Base-by-base conservation (phyloP, 30 jellyfish, hydroid and myxozoan species). In the Phacellophora camtschatica region DNA sequence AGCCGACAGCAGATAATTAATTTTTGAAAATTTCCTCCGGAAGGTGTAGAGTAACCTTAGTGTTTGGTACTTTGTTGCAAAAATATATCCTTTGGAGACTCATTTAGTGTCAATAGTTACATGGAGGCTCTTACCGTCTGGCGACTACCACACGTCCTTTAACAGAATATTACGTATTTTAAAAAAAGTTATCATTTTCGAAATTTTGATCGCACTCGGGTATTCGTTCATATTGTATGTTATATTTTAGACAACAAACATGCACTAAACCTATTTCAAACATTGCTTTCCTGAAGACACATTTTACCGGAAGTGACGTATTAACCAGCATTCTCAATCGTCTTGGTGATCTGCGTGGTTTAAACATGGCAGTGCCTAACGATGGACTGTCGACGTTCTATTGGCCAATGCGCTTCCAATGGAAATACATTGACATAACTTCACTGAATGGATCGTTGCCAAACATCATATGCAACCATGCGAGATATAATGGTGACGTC, bases 401-500 rank as follows among this genome's bases (percentile, higher is more conserved):
- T 46, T 93, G 99, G 99, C 99, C 99, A 23, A 85, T 85, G 99
- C 37, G 99, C 51, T 93, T 93, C 50, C 99, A 93, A 49, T 93
- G 99, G 99, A 93, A 93, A 53, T 93, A 93, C 76, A 93, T 93
- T 20, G 99, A 93, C 75, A 93, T 93, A 3, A 86, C 99, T 4
- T 30, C 86, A 48, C 73, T 93, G 78, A 93, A 93, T 49, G 99
- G 99, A 15, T 93, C 99, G 3, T 82, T 93, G 32, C 99, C 99
- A 0, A 93, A 93, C 43, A 93, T 93, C 20, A 86, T 93, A 1
- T 74, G 97, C 64, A 93, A 93, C 72, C 99, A 93, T 63, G 99
- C 99, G 10, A 66, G 99, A 33, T 93, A 93, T 58, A 93, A 93
- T 69, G 95, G 95, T 66, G 99, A 93, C 79, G 97, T 93, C 56